Conservation (phyloP, 1,140 invertebrate species). For the Caenorhabditis remanei region DNA sequence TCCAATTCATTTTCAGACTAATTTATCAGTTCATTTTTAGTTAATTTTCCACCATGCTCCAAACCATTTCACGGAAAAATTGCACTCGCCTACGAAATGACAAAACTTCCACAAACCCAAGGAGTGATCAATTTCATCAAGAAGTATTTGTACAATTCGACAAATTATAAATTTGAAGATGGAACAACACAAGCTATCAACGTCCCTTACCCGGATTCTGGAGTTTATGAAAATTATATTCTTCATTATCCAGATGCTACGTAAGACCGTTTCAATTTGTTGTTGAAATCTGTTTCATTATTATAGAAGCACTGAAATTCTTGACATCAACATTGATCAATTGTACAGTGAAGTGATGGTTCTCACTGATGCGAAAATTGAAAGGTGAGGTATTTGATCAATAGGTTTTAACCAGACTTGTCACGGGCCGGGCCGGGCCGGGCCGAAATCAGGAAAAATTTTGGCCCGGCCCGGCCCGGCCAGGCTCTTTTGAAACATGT, state of each 20-base stretch:
- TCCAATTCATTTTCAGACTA: background rate
- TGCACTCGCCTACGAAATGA: constrained; percentile 21
- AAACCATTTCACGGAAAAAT: constrained; percentile 32
- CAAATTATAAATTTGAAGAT: constrained; percentile 33
- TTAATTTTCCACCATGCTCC: constrained; percentile 16
- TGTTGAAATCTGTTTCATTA: background rate
- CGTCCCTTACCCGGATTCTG: constrained; percentile 21
- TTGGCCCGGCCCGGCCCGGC: too few species aligned
- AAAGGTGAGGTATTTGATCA: background rate
- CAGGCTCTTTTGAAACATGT: too few species aligned
- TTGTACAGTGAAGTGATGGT: constrained; percentile 7
- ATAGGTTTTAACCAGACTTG: too few species aligned
- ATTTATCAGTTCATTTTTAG: constrained; percentile 3
- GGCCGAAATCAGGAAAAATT: too few species aligned
- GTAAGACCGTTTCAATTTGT: background rate
- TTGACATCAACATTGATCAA: constrained; percentile 28
- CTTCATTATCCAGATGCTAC: constrained; percentile 40
- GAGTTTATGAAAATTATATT: constrained; percentile 40
- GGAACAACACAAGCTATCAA: constrained; percentile 12
- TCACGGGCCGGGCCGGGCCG: too few species aligned
- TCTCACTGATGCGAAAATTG: constrained; percentile 32
- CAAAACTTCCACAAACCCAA: constrained; percentile 4
- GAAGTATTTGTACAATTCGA: constrained; percentile 20
- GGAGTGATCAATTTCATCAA: constrained; percentile 20
- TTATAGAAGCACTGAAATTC: constrained; percentile 14